Conservation (phyloP, 2,113 vertebrate genomes). For the Triplophysa siluroides region DNA sequence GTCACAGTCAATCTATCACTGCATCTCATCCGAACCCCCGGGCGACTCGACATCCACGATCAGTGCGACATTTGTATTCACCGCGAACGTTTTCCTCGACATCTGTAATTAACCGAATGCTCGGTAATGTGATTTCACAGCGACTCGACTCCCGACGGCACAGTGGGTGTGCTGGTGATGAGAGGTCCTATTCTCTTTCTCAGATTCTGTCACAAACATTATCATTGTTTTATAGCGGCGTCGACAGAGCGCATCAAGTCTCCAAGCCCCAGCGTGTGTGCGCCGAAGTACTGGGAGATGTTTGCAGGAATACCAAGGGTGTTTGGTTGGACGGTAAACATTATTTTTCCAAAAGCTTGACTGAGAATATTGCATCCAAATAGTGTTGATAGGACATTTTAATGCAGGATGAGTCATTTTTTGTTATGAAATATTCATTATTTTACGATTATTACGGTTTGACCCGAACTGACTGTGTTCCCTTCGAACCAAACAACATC, state of each 20-base stretch:
- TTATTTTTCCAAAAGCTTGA: too few species aligned
- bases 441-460: slow-evolving; percentile 16
- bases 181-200: slow-evolving; percentile 5
- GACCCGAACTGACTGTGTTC: slow-evolving; percentile 11
- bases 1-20: slow-evolving; percentile 22
- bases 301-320: slow-evolving; percentile 29
- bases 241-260: neutral
- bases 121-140: slow-evolving; percentile 50
- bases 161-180: slow-evolving; percentile 20
- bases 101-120: slow-evolving; percentile 52
- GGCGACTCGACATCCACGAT: slow-evolving; percentile 19
- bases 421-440: neutral
- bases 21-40: slow-evolving; percentile 17
- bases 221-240: slow-evolving; percentile 3
- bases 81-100: slow-evolving; percentile 6
- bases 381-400: neutral
- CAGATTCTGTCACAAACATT: slow-evolving; percentile 21
- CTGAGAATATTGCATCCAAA: neutral
- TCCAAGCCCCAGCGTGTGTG: neutral
- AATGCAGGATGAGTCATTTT: neutral
- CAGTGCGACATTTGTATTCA: slow-evolving; percentile 43
- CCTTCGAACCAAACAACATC: slow-evolving; percentile 11
- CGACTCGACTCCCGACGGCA: neutral
- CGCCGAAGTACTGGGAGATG: neutral
- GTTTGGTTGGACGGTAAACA: neutral